Evolutionary conservation across 2,797 vertebrate species (phyloP).

Genomic region (Neoniphon sammara): DNA sequence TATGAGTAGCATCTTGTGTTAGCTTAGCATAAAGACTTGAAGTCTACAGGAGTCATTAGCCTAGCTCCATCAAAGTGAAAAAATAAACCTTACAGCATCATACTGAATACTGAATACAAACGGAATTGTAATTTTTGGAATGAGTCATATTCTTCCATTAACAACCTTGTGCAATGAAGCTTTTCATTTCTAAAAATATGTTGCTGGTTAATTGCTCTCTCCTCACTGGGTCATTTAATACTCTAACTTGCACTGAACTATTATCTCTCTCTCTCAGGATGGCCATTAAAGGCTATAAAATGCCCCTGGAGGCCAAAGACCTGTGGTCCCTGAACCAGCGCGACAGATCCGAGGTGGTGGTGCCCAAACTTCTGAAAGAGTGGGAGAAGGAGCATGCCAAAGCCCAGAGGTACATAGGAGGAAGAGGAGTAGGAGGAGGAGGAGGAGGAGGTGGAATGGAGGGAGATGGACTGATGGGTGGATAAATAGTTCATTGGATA

Average conservation of each 20-base stretch:
- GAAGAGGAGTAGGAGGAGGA: not conserved
- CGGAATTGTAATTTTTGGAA: no score
- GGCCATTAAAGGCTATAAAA: slow-evolving; percentile 92
- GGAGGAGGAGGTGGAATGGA: not conserved
- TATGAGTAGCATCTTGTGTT: no score
- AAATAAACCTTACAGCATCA: no score
- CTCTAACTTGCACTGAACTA: not conserved
- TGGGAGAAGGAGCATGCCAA: slow-evolving; percentile 89
- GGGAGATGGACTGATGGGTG: not conserved
- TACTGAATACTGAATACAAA: no score
- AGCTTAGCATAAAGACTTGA: no score
- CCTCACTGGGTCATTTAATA: not conserved
- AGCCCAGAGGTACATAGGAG: slow-evolving; percentile 73
- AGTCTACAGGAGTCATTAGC: no score
- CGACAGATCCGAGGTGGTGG: slow-evolving; percentile 84
- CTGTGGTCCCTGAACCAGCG: slow-evolving; percentile 91
- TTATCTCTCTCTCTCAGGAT: slow-evolving; percentile 79
- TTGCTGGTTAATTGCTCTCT: no score
- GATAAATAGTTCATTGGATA: not conserved
- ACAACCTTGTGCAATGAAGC: no score
- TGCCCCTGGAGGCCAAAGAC: slow-evolving; percentile 90
- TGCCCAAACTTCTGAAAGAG: slow-evolving; percentile 84
- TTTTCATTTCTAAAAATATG: no score
- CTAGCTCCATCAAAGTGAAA: no score
- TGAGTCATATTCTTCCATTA: no score